Evolutionary conservation across 2,888 invertebrate species (phyloP), one percentile per base, ranked within the genome.

Genomic region (Cosmopolites sordidus): DNA sequence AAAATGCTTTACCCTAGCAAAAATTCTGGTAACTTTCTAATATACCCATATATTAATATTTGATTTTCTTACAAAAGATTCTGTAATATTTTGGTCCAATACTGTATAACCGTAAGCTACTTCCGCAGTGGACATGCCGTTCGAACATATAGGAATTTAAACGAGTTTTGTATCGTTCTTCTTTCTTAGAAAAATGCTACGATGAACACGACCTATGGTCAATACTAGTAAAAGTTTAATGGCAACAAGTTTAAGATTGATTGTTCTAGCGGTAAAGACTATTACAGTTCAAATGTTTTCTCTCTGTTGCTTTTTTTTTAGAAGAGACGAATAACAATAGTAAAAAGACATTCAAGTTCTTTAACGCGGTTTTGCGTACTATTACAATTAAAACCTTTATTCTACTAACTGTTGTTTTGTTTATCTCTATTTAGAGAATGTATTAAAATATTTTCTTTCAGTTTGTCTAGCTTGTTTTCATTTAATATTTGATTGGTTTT

Each of bases 201-300:
- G 11, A 33, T 29, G 6, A 45, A n/a, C 33, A 38, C 18, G 37
- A 37, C 45, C 45, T 37, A 18, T 38, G 14, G 14, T 45, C 43
- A 43, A 43, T 37, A 37, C 37, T 9, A 37, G 37, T 38, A 45
- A 38, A 18, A 45, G 37, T 45, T 45, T 45, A 45, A 45, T 37
- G 45, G 22, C 45, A 38, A 14, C 33, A 33, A 33, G 8, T 33
- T 12, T 5, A 33, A 33, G 33, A 33, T 33, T 33, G 33, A 33
- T 33, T 33, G 33, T 33, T 22, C 5, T 33, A 33, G 33, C 33
- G 33, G 33, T 33, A 33, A 33, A 5, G 33, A 33, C 33, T 11
- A 33, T 12, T 11, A 33, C 33, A 33, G 33, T 33, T 33, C 12
- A 33, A 22, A 33, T 33, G 33, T 33, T 33, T 22, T 33, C 33